Evolutionary conservation across 2,113 vertebrate species (phyloP), one percentile per base, ranked within the genome.

Genomic region (Drymodes brunneopygia): DNA sequence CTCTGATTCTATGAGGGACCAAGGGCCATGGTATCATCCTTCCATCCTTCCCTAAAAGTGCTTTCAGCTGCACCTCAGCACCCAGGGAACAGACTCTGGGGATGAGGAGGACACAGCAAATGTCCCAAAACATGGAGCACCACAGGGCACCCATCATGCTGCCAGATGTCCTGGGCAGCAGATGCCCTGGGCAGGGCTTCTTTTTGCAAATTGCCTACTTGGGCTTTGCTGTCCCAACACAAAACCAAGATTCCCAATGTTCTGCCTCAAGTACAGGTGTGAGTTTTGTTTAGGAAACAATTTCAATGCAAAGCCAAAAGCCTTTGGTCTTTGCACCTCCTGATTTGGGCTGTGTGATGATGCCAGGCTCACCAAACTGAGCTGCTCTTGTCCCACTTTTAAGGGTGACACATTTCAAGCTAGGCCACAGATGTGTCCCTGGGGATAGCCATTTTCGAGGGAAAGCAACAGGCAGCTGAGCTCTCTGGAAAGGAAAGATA

Each of bases 101-200:
- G 9, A 4, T 40, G 48, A 35, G 0, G 3, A 51, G 64, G 54
- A 15, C 16, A 7, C 11, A 6, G 18, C 29, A 60, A 45, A 14
- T 7, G 2, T 47, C 40, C n/a, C 40, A 35, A 72, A 72, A 60
- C 11, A 10, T 56, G 53, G 33, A 67, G 18, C 38, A 31, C n/a
- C 33, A 3, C 2, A 28, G 79, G 36, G 29, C 12, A 12, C 28
- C 42, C 3, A 0, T 35, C 0, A 0, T 51, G 31, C 74, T 71
- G 66, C 40, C 77, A 50, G 7, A 15, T n/a, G 38, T 14, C 62
- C 67, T 80, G 70, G 58, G 48, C 45, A 42, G 27, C 77, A 50
- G 7, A 15, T n/a, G 38, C 16, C 62, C 67, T 80, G 70, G 58
- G 48, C 45, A 42, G 27, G 44, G 42, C n/a, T 81, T 51, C 24